Conservation (phyloP, 2,797 vertebrate species). For the Gouania willdenowi region DNA sequence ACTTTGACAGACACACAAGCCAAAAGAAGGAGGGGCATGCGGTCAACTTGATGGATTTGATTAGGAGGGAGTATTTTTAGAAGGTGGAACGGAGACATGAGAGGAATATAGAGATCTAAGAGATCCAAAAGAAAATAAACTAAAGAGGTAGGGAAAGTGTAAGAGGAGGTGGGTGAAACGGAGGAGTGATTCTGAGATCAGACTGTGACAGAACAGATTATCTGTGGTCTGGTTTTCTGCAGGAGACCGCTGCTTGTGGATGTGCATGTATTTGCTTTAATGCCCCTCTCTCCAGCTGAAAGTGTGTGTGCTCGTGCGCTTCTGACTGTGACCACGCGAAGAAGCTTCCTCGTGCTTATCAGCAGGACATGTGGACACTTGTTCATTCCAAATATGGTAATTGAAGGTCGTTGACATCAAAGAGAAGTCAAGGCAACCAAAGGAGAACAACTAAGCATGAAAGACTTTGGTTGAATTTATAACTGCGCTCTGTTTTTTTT, state of each 20-base stretch:
- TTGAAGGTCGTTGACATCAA: constrained; percentile 20
- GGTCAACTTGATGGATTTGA: constrained; percentile 68
- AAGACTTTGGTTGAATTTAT: constrained; percentile 33
- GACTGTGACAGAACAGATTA: constrained; percentile 64
- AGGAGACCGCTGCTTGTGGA: constrained; percentile 33
- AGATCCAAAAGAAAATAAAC: constrained; percentile 10
- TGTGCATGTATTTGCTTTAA: constrained; percentile 31
- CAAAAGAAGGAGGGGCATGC: constrained; percentile 52
- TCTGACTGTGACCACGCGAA: constrained; percentile 24
- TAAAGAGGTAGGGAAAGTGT: constrained; percentile 1
- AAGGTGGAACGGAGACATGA: constrained; percentile 44
- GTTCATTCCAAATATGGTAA: constrained; percentile 7
- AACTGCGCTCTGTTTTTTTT: constrained; percentile 30
- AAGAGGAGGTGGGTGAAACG: too few species aligned
- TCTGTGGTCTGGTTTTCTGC: constrained; percentile 48
- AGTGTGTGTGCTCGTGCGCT: constrained; percentile 19
- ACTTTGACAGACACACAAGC: constrained; percentile 48
- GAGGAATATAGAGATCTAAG: constrained; percentile 41
- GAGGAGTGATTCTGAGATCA: constrained; percentile 37
- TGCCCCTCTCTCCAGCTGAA: constrained; percentile 34
- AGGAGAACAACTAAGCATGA: constrained; percentile 16
- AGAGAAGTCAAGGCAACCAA: constrained; percentile 21
- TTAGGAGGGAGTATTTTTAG: constrained; percentile 67
- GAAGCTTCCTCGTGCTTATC: constrained; percentile 24
- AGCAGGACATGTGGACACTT: constrained; percentile 23